Base-by-base conservation (phyloP, 35 echinoderm and acorn worm species). In the Stichopus chloronotus region DNA sequence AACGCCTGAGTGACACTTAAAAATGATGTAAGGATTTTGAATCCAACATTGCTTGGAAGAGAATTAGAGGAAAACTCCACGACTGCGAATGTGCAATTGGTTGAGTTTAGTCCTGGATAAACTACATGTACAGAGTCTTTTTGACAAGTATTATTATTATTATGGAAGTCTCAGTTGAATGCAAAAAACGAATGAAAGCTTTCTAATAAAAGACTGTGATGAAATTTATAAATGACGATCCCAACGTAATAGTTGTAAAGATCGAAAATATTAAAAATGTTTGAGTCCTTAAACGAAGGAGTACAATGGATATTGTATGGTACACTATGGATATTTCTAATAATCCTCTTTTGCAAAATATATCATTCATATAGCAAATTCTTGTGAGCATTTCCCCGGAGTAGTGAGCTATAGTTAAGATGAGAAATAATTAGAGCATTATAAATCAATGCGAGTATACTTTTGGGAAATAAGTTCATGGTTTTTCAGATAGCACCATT, bases 311-410 rank as follows among this genome's bases (percentile, higher is more conserved):
- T 71, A 71, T 71, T 71, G 30, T 71, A 71, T 71, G 63, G n/a
- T 5, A 79, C 77, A 79, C 77, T n/a, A 23, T 52, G 77, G 22
- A 79, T 79, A 79, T 79, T 79, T 79, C 77, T 65, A 65, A 43
- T 71, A 71, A 71, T 71, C 63, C 4, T 71, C 63, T 71, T 71
- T 71, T 71, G 63, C 22, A 79, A 79, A 7, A 79, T 5, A 11
- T 22, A 21, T 23, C 4, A 6, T 9, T 1, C 22, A 2, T 79
- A 19, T 79, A 79, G 22, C 9, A 19, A 21, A 22, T 13, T 23
- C 16, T 79, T 79, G 77, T 79, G 77, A 79, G 4, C 77, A 23
- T 79, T 22, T 23, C 77, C 30, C 77, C 77, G 6, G 14, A 79
- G 77, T 79, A 79, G 21, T 22, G 22, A 9, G 30, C n/a, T 25